These are phyloP conservation scores for Euglossa dilemma DNA, from an alignment of 1,140 invertebrate genomes.

Conservation along the genomic window DNA sequence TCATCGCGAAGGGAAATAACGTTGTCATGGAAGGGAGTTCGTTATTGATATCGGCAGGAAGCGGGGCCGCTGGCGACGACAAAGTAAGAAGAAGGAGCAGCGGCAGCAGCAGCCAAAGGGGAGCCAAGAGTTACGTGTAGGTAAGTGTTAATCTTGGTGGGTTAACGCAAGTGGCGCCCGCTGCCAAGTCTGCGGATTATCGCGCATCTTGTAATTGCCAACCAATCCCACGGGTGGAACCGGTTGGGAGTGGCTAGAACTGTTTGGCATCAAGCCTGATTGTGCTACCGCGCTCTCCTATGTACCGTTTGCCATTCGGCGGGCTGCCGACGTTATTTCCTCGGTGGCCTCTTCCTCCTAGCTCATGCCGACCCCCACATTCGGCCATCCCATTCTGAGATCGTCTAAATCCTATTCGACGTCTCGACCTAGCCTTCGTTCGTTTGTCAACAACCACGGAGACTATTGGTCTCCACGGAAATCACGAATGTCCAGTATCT, in stretches of 20 bases:
- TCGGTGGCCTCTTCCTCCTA: slow-evolving; percentile 55
- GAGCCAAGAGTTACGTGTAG: slow-evolving; percentile 79
- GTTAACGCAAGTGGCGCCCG: slow-evolving; percentile 79
- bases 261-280: slow-evolving; percentile 82
- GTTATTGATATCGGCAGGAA: slow-evolving; percentile 67
- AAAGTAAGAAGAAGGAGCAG: slow-evolving; percentile 57
- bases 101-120: slow-evolving; percentile 63
- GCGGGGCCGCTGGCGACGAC: slow-evolving; percentile 52
- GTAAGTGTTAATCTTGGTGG: slow-evolving; percentile 82
- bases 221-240: slow-evolving; percentile 80
- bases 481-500: slow-evolving; percentile 65
- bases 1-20: slow-evolving; percentile 47
- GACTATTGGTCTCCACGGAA: slow-evolving; percentile 62
- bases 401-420: slow-evolving; percentile 70
- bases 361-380: neutral
- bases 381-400: slow-evolving; percentile 58
- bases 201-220: slow-evolving; percentile 82
- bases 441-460: slow-evolving; percentile 66
- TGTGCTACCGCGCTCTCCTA: slow-evolving; percentile 72
- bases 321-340: slow-evolving; percentile 67
- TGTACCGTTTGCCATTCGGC: slow-evolving; percentile 74
- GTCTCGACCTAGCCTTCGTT: slow-evolving; percentile 59
- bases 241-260: slow-evolving; percentile 76
- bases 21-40: slow-evolving; percentile 47
- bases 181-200: slow-evolving; percentile 82